Evolutionary conservation across 1,140 invertebrate species (phyloP).

Genomic region (Neotoxoptera formosana): DNA sequence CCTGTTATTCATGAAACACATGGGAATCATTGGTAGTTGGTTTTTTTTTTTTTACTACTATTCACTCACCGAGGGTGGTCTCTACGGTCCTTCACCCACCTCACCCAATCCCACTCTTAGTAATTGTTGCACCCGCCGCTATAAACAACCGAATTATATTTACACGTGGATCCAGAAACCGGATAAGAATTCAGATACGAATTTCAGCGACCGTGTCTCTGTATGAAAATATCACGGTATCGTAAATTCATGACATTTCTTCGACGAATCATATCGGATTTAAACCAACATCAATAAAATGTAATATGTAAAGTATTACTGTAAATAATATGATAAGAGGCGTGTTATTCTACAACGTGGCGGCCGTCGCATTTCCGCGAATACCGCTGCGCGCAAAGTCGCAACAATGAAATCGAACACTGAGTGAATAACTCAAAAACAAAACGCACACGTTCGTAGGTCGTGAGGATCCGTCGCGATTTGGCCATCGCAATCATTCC

Average conservation of each 20-base stretch:
- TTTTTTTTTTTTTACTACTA: conserved; percentile 21
- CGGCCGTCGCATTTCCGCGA: not conserved
- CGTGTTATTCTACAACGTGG: not conserved
- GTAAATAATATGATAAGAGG: not conserved
- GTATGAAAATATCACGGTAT: not conserved
- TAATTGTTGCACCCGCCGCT: not conserved
- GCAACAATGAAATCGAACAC: not conserved
- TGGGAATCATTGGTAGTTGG: not conserved
- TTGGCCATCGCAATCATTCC: not conserved
- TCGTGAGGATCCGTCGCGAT: not conserved
- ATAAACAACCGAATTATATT: not conserved
- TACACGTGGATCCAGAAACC: not conserved
- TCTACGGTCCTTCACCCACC: not conserved
- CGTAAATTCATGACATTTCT: not conserved
- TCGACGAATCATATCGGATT: not conserved
- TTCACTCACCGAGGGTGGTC: conserved; percentile 27
- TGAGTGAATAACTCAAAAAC: not conserved
- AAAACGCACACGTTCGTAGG: not conserved
- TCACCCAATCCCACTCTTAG: not conserved
- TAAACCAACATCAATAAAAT: not conserved
- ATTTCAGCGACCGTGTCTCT: not conserved
- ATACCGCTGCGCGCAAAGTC: not conserved
- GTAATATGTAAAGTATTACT: no score
- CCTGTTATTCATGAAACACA: conserved; percentile 55
- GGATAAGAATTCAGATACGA: not conserved